Base-by-base conservation (phyloP, 2,113 vertebrate genomes). In the Myotis lucifugus region DNA sequence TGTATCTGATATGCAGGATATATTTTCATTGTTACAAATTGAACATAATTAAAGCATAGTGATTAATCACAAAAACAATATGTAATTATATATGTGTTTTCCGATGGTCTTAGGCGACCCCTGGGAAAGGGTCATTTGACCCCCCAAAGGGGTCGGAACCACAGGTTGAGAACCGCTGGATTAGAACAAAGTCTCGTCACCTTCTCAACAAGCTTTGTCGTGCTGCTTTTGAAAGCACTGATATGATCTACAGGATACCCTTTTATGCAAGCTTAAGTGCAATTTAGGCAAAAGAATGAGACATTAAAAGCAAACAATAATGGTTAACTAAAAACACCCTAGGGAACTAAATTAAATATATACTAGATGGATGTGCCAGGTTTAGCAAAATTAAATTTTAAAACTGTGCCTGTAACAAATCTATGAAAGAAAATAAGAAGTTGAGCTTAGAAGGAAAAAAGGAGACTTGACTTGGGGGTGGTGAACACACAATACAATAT, bases 361-460 rank as follows among this genome's bases (percentile, higher is more conserved):
- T 96, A 85, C 54, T 91, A 83, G 46, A 59, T 78, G 32, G 32
- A 83, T 78, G 18, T 91, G 56, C 29, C 32, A 86, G 32, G 9
- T 46, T 88, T 79, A 91, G 73, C 18, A 74, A 88, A 95, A 91
- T 91, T 94, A 92, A 89, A 91, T 40, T 93, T 85, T 90, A 79
- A 82, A 89, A 67, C 6, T 59, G 5, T 72, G 34, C 27, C 23
- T 94, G 37, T 95, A 90, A 93, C 23, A 93, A 94, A 88, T 72
- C 50, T 67, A 10, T 77, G 66, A 73, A 23, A 95, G 61, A 61
- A 23, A 94, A 82, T 37, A 96, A 79, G n/a, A 94, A 88, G 4
- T 19, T 8, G 2, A 13, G 2, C 69, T 92, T 82, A 91, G 37
- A 86, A 77, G 42, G 37, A 42, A 85, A 59, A 25, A 81, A 52